Evolutionary conservation across 2,888 invertebrate genomes (phyloP).

Genomic region (Trissoscelio sp.): DNA sequence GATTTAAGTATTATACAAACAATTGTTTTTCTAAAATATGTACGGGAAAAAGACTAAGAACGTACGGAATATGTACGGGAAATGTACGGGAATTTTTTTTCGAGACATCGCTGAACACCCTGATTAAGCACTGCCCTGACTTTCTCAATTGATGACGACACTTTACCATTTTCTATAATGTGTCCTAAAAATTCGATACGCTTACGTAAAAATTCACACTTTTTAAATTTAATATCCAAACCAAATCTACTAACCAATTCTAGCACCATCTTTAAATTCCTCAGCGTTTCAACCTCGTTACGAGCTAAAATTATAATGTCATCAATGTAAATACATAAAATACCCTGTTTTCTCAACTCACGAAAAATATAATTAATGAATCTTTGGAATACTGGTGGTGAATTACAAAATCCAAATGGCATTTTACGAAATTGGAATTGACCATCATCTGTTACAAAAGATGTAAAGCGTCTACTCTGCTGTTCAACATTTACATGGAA

Average conservation of each 20-base stretch:
- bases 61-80: too few species aligned
- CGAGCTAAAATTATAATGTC: slow-evolving; percentile 40
- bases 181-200: slow-evolving; percentile 13
- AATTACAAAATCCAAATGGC: slow-evolving; percentile 48
- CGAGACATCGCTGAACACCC: too few species aligned
- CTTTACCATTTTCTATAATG: neutral
- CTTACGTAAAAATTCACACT: slow-evolving; percentile 35
- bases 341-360: neutral
- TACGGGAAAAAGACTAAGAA: too few species aligned
- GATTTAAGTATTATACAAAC: too few species aligned
- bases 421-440: slow-evolving; percentile 38
- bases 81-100: too few species aligned
- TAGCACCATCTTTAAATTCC: slow-evolving; percentile 19
- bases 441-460: slow-evolving; percentile 63
- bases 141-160: neutral
- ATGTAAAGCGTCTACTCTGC: neutral
- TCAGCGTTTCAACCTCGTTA: slow-evolving; percentile 29
- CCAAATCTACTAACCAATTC: slow-evolving; percentile 11
- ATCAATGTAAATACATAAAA: slow-evolving; percentile 45
- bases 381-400: slow-evolving; percentile 41
- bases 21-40: too few species aligned
- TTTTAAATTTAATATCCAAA: slow-evolving; percentile 47
- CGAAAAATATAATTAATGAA: slow-evolving; percentile 42
- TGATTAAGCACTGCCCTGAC: slow-evolving; percentile 2
- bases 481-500: neutral